phyloP scores from a whole-genome alignment of 1,140 invertebrate genomes.

The Ganaspis sp. region DNA sequence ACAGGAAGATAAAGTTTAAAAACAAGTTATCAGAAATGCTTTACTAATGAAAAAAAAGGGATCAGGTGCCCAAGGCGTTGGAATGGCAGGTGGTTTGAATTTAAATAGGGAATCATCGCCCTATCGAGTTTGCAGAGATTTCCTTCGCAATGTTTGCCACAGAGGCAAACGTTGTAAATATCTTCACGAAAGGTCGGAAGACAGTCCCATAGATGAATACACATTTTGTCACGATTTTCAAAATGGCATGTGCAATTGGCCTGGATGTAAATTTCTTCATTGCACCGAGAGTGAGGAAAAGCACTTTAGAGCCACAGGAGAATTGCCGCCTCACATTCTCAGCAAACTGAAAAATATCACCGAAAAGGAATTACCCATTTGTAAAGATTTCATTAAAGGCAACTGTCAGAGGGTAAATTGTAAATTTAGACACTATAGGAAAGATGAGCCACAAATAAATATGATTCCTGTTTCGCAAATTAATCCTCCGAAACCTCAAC shows the following conservation, averaged over 20 bases:
- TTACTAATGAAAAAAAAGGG: slow-evolving; percentile 60
- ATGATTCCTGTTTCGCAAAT: slow-evolving; percentile 62
- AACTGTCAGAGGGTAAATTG: slow-evolving; percentile 79
- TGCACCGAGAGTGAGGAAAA: slow-evolving; percentile 87
- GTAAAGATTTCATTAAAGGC: slow-evolving; percentile 87
- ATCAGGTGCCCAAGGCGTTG: slow-evolving; percentile 24
- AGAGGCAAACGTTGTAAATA: slow-evolving; percentile 88
- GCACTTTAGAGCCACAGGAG: slow-evolving; percentile 82
- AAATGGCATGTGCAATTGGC: slow-evolving; percentile 82
- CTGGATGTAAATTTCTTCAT: slow-evolving; percentile 85
- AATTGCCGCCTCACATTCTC: slow-evolving; percentile 80
- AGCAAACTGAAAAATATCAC: slow-evolving; percentile 72
- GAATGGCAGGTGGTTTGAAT: slow-evolving; percentile 61
- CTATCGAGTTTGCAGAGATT: slow-evolving; percentile 78
- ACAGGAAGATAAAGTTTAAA: not conserved
- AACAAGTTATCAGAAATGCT: slow-evolving; percentile 37
- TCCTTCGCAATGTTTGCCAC: slow-evolving; percentile 82
- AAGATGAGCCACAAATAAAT: slow-evolving; percentile 69
- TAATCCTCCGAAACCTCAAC: slow-evolving; percentile 77
- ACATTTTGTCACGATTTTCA: slow-evolving; percentile 92
- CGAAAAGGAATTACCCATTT: slow-evolving; percentile 80
- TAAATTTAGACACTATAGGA: slow-evolving; percentile 69
- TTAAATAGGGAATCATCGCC: slow-evolving; percentile 57
- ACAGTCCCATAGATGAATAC: slow-evolving; percentile 71
- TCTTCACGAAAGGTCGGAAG: slow-evolving; percentile 78